Evolutionary conservation across 2,888 invertebrate genomes (phyloP).

Genomic region (Diarsia brunnea): DNA sequence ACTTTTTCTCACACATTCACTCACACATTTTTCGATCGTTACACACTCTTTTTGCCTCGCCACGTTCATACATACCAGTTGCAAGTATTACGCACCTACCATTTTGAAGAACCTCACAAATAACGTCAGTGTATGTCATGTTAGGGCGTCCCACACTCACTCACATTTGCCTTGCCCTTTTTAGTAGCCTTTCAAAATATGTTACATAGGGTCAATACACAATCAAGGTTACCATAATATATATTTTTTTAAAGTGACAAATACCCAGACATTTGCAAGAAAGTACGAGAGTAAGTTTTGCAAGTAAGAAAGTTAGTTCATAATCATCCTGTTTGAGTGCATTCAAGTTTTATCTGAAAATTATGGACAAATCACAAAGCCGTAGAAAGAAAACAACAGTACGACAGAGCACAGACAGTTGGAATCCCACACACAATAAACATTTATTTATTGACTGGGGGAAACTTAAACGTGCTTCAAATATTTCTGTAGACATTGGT

Average conservation of each 20-base stretch:
- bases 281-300: background rate
- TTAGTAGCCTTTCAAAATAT: too few relatives aligned
- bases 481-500: background rate
- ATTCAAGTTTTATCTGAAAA: background rate
- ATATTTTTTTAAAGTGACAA: background rate
- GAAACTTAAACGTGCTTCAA: conserved; percentile 9
- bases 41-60: too few relatives aligned
- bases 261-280: background rate
- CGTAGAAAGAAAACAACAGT: background rate
- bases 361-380: background rate
- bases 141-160: too few relatives aligned
- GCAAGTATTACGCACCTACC: too few relatives aligned
- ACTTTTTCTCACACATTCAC: too few relatives aligned
- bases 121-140: too few relatives aligned
- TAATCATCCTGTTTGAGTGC: too few relatives aligned
- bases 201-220: background rate
- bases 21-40: too few relatives aligned
- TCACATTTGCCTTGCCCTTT: too few relatives aligned
- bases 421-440: conserved; percentile 20
- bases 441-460: conserved; percentile 29
- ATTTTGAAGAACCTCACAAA: too few relatives aligned
- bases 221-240: background rate
- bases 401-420: background rate
- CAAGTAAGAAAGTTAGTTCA: too few relatives aligned
- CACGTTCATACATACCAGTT: too few relatives aligned